Conservation (phyloP, 2,113 vertebrate genomes). For the Barnardius zonarius region DNA sequence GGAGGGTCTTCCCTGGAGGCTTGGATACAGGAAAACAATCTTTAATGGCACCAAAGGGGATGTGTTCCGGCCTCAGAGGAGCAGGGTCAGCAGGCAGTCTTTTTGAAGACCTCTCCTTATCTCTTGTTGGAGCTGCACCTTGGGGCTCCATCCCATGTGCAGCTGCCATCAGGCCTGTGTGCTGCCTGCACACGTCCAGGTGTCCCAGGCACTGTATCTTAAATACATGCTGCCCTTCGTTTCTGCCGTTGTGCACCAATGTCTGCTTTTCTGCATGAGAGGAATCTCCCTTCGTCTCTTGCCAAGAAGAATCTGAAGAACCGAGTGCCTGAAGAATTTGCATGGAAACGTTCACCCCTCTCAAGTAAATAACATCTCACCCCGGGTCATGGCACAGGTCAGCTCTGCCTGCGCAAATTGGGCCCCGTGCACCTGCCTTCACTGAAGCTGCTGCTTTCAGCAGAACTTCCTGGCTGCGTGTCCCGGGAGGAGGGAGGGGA, state of each 20-base stretch:
- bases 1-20: neutral
- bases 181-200: rapidly evolving
- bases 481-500: neutral
- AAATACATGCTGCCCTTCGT: neutral
- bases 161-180: rapidly evolving
- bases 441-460: rapidly evolving
- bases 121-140: neutral
- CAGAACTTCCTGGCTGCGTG: rapidly evolving
- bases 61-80: neutral
- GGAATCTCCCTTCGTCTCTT: neutral
- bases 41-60: neutral
- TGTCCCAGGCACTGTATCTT: neutral
- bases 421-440: neutral
- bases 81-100: neutral
- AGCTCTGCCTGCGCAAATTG: neutral
- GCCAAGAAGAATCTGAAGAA: neutral
- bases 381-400: neutral
- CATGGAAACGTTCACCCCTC: neutral
- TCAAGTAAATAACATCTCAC: neutral
- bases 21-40: neutral
- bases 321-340: neutral
- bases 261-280: neutral
- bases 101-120: neutral
- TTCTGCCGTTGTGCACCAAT: neutral
- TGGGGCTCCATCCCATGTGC: neutral